Base-by-base conservation (phyloP, 2,888 invertebrate genomes). In the Portevinia maculata region DNA sequence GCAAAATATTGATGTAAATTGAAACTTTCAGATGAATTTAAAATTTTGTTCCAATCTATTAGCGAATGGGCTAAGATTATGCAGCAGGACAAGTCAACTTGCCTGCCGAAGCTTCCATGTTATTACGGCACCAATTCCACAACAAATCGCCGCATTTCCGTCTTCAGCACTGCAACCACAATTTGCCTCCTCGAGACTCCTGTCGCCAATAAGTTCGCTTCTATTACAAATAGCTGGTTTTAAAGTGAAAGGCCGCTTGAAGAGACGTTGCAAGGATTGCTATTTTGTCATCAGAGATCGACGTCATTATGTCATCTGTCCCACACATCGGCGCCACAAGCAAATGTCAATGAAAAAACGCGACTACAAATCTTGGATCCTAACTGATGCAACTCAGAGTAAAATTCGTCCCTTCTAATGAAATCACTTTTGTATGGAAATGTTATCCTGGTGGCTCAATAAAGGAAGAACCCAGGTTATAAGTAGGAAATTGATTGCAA, bases 261-360 rank as follows among this genome's bases (percentile, higher is more conserved):
- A 92, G 71, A 92, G 93, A 65, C 93, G 97, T 41, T 97, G 97
- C 88, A 94, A 94, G 89, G 94, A 95, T 86, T 97, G 97, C 88
- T 95, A 94, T 86, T 92, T 95, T 87, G 94, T 95, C 9, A 91
- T 92, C 46, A 91, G 94, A 69, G 92, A 95, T 86, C 93, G 94
- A 85, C 92, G 95, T 74, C 88, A 93, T 85, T 95, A 93, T 89
- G 93, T 96, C 44, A 93, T 95, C 85, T 97, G 97, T 86, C 94
- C 94, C 67, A 94, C 94, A 28, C 93, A 93, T 87, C 94, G 94
- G 19, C 93, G 96, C 37, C 97, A 97, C 88, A 97, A 97, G 88
- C 96, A 96, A 90, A 94, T 94, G 93, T 91, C 93, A 13, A 94
- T 94, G 92, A 92, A 93, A 73, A 92, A 93, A 73, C 93, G 93